phyloP scores from a whole-genome alignment of 2,888 invertebrate genomes.

The Sympetrum striolatum region DNA sequence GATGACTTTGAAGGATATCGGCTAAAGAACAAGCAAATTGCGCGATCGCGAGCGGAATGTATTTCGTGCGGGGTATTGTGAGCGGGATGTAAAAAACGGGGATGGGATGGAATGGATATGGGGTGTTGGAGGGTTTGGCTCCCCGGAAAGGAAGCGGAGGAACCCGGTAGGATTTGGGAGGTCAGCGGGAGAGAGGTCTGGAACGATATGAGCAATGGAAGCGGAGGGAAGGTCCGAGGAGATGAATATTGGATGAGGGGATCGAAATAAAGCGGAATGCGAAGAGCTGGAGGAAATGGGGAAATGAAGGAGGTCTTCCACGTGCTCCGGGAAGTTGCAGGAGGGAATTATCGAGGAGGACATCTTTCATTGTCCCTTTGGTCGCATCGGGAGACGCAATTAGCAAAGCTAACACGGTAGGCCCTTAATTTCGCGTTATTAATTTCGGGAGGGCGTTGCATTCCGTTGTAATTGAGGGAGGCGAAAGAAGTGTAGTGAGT shows the following conservation, averaged over 20 bases:
- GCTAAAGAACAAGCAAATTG: slow-evolving; percentile 1
- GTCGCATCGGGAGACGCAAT: slow-evolving; percentile 1
- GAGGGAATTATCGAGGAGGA: slow-evolving; percentile 10
- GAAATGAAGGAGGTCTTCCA: not conserved
- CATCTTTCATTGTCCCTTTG: slow-evolving; percentile 7
- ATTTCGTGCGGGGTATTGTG: not conserved
- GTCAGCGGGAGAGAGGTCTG: not conserved
- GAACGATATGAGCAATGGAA: not conserved
- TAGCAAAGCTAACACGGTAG: slow-evolving; percentile 18
- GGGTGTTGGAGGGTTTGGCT: not conserved
- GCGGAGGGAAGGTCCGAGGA: not conserved
- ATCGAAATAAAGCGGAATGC: not conserved
- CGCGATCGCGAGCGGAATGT: not conserved
- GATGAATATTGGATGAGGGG: not conserved
- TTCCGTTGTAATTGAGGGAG: not conserved
- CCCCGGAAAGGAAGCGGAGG: not conserved
- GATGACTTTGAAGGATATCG: not conserved
- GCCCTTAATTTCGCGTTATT: slow-evolving; percentile 13
- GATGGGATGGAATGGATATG: not conserved
- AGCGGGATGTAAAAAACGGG: no score
- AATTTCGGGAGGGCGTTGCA: not conserved
- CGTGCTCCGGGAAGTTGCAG: not conserved
- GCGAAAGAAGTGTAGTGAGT: not conserved
- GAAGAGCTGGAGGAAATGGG: not conserved
- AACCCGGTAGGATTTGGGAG: not conserved